Conservation (phyloP, 2,113 vertebrate genomes). For the Datnioides undecimradiatus region DNA sequence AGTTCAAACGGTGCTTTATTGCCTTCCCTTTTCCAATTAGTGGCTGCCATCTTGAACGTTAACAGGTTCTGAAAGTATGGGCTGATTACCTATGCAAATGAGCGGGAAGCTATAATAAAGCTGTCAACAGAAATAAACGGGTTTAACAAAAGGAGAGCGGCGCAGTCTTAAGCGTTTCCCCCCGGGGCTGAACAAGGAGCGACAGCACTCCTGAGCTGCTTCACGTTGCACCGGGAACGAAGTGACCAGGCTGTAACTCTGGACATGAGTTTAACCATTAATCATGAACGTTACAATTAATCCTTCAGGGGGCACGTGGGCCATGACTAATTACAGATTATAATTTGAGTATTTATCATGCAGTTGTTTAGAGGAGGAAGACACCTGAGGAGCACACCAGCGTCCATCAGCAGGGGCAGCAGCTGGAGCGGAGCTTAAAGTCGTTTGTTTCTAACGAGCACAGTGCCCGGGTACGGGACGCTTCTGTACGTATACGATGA, state of each 20-base stretch:
- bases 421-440: no score
- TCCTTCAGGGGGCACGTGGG: background rate
- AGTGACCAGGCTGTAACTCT: background rate
- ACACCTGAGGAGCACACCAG: no score
- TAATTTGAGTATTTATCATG: background rate
- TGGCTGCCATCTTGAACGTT: conserved; percentile 69
- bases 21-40: conserved; percentile 74
- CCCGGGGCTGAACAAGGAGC: conserved; percentile 54
- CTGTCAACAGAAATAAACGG: conserved; percentile 69
- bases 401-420: no score
- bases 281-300: background rate
- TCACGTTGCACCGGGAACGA: conserved; percentile 30
- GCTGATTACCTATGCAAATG: conserved; percentile 79
- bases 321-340: background rate
- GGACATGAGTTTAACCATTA: background rate
- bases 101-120: conserved; percentile 71
- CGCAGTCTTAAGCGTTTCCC: conserved; percentile 30
- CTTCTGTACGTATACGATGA: no score
- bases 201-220: conserved; percentile 20
- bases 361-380: no score
- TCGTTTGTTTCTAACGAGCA: no score
- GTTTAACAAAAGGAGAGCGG: conserved; percentile 42
- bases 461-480: no score
- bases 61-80: conserved; percentile 63
- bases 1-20: conserved; percentile 58